Conservation (phyloP, 2,797 vertebrate genomes). For the Mionectes olivaceus region DNA sequence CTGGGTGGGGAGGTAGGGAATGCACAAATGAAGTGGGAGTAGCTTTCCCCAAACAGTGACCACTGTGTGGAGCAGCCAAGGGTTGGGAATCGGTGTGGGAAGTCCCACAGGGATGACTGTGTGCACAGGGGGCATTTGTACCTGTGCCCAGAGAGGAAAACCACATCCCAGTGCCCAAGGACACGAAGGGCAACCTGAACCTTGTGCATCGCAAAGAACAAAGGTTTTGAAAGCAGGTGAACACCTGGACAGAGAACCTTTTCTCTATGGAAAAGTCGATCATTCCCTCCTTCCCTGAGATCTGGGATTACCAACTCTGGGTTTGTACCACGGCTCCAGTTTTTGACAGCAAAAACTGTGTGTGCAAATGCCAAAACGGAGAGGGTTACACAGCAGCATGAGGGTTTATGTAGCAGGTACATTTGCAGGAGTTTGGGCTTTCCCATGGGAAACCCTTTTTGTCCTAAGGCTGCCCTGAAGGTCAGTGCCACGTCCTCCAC, state of each 20-base stretch:
- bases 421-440: neutral
- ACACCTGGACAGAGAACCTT: neutral
- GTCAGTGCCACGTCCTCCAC: neutral
- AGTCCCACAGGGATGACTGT: rapidly evolving
- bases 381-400: neutral
- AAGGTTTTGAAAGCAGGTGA: neutral
- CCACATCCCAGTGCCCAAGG: neutral
- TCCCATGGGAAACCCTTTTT: neutral
- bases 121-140: rapidly evolving
- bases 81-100: neutral
- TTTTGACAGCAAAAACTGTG: neutral
- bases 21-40: rapidly evolving
- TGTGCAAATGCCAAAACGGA: neutral
- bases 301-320: neutral
- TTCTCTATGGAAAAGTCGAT: neutral
- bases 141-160: neutral
- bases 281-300: neutral
- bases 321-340: rapidly evolving
- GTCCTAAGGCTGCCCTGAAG: neutral
- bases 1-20: neutral
- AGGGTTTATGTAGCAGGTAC: neutral
- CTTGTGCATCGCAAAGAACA: rapidly evolving
- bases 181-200: neutral
- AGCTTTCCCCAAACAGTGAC: neutral
- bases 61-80: neutral